Conservation (phyloP, 2,797 vertebrate species). For the Karalla daura region DNA sequence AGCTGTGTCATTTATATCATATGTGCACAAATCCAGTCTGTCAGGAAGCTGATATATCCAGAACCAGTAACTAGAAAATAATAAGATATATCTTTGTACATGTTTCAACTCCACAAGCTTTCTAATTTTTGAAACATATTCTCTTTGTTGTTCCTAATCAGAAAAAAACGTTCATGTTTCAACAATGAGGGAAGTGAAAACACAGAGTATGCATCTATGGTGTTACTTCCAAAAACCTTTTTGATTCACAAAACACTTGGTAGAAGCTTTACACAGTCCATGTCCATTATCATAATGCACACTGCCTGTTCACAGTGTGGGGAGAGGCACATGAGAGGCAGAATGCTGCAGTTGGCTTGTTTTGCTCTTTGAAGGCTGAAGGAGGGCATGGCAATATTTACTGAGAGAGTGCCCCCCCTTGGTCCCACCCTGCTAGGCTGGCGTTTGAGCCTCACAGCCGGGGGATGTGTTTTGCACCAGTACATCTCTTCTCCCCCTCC, state of each 20-base stretch:
- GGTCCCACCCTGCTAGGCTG: conserved; percentile 60
- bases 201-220: conserved; percentile 32
- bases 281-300: conserved; percentile 62
- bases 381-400: conserved; percentile 80
- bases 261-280: conserved; percentile 49
- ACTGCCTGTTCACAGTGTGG: conserved; percentile 51
- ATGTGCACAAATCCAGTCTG: too few relatives aligned
- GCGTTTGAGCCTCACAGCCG: conserved; percentile 71
- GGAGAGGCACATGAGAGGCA: conserved; percentile 43
- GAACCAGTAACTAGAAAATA: too few relatives aligned
- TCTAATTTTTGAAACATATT: conserved; percentile 21
- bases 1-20: too few relatives aligned
- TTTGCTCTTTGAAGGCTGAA: conserved; percentile 76
- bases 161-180: conserved; percentile 35
- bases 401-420: conserved; percentile 54
- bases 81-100: conserved; percentile 19
- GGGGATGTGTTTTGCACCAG: conserved; percentile 70
- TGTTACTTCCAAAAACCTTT: conserved; percentile 47
- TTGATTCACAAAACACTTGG: conserved; percentile 45
- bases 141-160: conserved; percentile 50
- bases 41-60: too few relatives aligned
- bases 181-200: conserved; percentile 35
- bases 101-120: too few relatives aligned
- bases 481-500: conserved; percentile 51
- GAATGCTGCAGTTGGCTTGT: conserved; percentile 72